Evolutionary conservation across 2,888 invertebrate genomes (phyloP).

Genomic region (Buathra laborator): DNA sequence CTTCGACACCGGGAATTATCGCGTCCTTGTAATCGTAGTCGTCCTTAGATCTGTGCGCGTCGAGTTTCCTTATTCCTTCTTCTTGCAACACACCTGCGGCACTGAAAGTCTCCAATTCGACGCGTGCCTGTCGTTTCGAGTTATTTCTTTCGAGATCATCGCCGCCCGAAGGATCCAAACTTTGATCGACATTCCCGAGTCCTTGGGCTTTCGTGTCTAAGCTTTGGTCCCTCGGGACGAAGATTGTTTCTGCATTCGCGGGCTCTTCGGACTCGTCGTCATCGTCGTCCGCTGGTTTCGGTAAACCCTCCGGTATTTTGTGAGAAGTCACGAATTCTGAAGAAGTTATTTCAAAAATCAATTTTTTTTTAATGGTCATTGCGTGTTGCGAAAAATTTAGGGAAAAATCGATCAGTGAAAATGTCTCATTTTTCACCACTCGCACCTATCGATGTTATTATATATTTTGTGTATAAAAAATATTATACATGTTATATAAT

Average conservation of each 20-base stretch:
- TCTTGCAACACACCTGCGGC: constrained; percentile 80
- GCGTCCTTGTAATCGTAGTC: constrained; percentile 75
- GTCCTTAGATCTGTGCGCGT: constrained; percentile 71
- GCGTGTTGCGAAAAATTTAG: background rate
- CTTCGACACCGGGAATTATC: constrained; percentile 79
- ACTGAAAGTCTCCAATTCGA: constrained; percentile 81
- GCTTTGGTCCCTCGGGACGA: constrained; percentile 72
- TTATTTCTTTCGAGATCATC: constrained; percentile 73
- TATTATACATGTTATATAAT: no score
- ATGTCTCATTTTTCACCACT: no score
- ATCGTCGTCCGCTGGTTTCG: constrained; percentile 81
- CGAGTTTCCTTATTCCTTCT: constrained; percentile 76
- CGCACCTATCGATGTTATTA: no score
- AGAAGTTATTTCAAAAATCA: constrained; percentile 57
- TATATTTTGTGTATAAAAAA: no score
- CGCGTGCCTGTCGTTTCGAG: constrained; percentile 78
- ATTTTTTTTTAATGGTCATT: background rate
- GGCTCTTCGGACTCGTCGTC: constrained; percentile 74
- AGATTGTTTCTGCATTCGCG: constrained; percentile 77
- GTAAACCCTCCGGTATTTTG: constrained; percentile 88
- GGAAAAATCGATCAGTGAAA: background rate
- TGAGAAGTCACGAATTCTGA: constrained; percentile 90
- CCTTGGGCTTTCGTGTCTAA: constrained; percentile 75
- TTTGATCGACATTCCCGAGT: constrained; percentile 65
- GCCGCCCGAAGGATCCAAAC: constrained; percentile 71